Conservation (phyloP, 2,888 invertebrate species). For the Heliconius charithonia region DNA sequence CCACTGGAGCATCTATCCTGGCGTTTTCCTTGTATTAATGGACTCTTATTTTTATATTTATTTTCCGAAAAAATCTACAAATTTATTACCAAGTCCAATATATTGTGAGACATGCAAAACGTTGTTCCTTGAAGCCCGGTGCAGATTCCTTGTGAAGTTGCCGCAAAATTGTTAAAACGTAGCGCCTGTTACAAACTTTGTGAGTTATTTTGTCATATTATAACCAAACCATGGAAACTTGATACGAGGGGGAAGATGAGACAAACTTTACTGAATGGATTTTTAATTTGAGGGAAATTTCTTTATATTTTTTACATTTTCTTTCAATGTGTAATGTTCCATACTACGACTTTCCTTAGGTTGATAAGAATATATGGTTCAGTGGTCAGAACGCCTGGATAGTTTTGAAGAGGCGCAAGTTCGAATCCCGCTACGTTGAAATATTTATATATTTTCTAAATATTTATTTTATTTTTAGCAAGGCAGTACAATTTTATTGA, state of each 20-base stretch:
- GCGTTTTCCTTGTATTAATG: no score
- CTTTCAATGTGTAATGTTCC: neutral
- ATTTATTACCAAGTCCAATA: neutral
- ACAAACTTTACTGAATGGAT: neutral
- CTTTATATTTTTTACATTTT: neutral
- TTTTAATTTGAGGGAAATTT: neutral
- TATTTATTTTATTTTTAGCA: no score
- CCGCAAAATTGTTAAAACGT: constrained; percentile 23
- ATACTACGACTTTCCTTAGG: no score
- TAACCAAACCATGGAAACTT: constrained; percentile 3
- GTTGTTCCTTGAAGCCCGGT: neutral
- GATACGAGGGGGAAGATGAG: neutral
- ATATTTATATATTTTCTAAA: no score
- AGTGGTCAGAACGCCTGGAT: no score
- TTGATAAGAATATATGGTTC: no score
- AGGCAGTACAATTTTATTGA: no score
- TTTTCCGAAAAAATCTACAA: neutral
- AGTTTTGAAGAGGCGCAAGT: no score
- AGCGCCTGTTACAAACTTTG: constrained; percentile 16
- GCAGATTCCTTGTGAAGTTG: constrained; percentile 4
- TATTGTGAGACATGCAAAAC: neutral
- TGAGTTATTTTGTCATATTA: constrained; percentile 16
- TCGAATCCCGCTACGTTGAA: no score
- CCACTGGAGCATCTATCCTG: no score
- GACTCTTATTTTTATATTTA: no score